Percentiles rank a stretch among this genome's conserved stretches.
phyloP scores from a whole-genome alignment of 2,888 invertebrate species.

The Pilophorus perplexus region DNA sequence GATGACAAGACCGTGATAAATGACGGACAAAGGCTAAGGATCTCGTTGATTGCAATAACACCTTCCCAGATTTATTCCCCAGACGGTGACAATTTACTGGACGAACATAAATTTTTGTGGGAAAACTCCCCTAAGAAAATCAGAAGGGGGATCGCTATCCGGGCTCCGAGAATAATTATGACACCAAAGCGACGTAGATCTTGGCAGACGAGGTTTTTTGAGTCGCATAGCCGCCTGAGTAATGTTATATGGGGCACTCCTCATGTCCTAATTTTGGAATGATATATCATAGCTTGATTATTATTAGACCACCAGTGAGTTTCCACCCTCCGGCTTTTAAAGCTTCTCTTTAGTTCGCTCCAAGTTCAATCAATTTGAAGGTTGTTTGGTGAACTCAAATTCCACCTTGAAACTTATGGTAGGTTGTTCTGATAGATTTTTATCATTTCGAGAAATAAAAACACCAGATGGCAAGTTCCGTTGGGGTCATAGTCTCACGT shows the following conservation, averaged over 20 bases:
- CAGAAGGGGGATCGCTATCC: neutral
- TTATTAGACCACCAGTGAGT: conserved; percentile 31
- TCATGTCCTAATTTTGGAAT: conserved; percentile 38
- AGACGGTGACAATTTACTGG: neutral
- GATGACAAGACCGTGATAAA: too few relatives aligned
- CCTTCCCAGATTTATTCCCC: neutral
- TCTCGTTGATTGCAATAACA: too few relatives aligned
- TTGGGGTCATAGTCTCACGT: too few relatives aligned
- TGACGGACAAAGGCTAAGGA: too few relatives aligned
- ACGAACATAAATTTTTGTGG: conserved; percentile 2
- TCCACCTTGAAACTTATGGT: too few relatives aligned
- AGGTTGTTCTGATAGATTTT: too few relatives aligned
- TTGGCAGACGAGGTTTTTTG: conserved; percentile 29
- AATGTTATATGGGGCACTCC: conserved; percentile 39
- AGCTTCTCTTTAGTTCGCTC: too few relatives aligned
- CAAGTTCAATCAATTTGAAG: too few relatives aligned
- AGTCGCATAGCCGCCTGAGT: conserved; percentile 6
- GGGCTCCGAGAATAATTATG: conserved; percentile 31
- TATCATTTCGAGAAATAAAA: too few relatives aligned
- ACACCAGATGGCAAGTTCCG: too few relatives aligned
- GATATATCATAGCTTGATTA: conserved; percentile 40
- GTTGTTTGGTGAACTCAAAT: too few relatives aligned
- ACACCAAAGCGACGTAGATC: conserved; percentile 23
- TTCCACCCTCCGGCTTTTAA: neutral
- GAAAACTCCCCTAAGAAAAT: conserved; percentile 3